Conservation (phyloP, 1,140 invertebrate species). For the Dendrolimus punctatus region DNA sequence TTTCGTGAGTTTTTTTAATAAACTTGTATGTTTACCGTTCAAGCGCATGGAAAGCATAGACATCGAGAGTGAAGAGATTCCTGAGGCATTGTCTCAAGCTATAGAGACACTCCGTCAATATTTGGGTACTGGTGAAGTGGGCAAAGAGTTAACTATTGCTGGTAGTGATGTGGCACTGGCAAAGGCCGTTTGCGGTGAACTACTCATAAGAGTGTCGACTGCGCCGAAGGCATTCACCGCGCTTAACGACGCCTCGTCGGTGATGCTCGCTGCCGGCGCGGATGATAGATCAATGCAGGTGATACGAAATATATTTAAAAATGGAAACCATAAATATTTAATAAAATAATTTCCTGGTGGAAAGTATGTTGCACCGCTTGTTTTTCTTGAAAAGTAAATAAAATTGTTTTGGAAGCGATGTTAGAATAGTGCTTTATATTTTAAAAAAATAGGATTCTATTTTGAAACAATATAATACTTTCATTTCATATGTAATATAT, state of each 20-base stretch:
- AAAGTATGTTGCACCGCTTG: not conserved
- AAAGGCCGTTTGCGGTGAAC: conserved; percentile 38
- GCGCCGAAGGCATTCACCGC: conserved; percentile 38
- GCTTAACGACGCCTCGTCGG: conserved; percentile 37
- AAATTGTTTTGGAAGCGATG: too few relatives aligned
- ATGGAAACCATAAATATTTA: not conserved
- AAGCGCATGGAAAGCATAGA: conserved; percentile 56
- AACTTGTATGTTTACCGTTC: conserved; percentile 6
- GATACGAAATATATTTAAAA: not conserved
- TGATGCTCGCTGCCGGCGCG: conserved; percentile 39
- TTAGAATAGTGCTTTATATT: too few relatives aligned
- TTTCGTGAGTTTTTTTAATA: too few relatives aligned
- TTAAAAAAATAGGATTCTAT: too few relatives aligned
- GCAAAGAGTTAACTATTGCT: conserved; percentile 1
- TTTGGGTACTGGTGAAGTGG: conserved; percentile 18
- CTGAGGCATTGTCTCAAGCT: conserved; percentile 44
- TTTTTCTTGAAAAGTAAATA: too few relatives aligned
- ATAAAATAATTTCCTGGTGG: not conserved
- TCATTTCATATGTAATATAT: too few relatives aligned
- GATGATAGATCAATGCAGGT: conserved; percentile 55
- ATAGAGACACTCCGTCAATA: conserved; percentile 54
- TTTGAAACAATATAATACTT: too few relatives aligned
- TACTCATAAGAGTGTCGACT: conserved; percentile 39
- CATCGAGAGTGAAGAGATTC: conserved; percentile 48
- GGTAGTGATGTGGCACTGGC: conserved; percentile 33